phyloP scores from a whole-genome alignment of 1,140 invertebrate genomes.

The Rhagoletis zephyria region DNA sequence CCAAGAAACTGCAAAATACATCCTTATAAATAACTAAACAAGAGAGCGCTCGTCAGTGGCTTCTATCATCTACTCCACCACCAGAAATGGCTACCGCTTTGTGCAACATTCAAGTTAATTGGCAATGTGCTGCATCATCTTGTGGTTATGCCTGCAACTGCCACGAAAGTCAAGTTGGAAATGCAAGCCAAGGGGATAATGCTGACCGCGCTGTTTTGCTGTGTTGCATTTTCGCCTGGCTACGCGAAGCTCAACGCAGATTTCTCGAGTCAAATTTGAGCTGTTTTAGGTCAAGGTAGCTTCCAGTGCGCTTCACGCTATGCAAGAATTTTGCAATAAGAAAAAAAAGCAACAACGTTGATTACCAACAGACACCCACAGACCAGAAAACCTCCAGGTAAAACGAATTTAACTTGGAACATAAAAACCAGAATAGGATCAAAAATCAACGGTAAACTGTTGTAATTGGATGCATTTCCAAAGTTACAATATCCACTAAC shows the following conservation, averaged over 20 bases:
- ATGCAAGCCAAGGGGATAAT: neutral
- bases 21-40: neutral
- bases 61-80: neutral
- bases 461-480: conserved; percentile 37
- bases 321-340: neutral
- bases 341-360: neutral
- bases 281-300: conserved; percentile 16
- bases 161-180: neutral
- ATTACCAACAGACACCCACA: neutral
- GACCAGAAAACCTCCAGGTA: neutral
- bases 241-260: neutral
- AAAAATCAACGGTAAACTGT: conserved; percentile 5
- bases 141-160: neutral
- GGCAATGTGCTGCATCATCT: conserved; percentile 18
- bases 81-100: conserved; percentile 6
- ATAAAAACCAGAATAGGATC: neutral
- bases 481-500: neutral
- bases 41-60: neutral
- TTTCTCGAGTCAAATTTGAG: neutral
- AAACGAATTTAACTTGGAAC: neutral
- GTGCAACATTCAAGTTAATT: conserved; percentile 31
- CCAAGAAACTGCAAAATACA: neutral
- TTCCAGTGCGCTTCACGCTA: neutral
- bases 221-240: neutral
- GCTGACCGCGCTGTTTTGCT: neutral